phyloP scores from a whole-genome alignment of 2,797 vertebrate genomes.

The Xerus rutilus region DNA sequence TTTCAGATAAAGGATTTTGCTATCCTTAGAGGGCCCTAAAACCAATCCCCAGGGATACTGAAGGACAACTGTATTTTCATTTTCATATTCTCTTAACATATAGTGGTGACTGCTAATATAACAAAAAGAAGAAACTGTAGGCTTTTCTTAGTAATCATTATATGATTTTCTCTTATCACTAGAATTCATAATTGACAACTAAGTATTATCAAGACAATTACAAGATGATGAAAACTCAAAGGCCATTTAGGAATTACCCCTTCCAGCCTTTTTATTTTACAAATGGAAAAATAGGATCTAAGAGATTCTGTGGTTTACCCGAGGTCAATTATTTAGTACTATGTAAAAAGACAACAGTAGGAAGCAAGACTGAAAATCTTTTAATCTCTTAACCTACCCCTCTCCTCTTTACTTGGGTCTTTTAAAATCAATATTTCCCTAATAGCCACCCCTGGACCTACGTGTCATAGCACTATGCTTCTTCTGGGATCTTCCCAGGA shows the following conservation, averaged over 20 bases:
- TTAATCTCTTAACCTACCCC: background rate
- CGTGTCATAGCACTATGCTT: background rate
- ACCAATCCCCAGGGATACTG: background rate
- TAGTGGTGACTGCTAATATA: background rate
- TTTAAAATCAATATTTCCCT: background rate
- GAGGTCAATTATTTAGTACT: background rate
- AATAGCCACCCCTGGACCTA: background rate
- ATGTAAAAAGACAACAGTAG: background rate
- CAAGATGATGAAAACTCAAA: background rate
- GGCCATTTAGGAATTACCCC: background rate
- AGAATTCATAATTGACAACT: background rate
- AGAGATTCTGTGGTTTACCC: background rate
- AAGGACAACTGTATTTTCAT: background rate
- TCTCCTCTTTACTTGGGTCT: background rate
- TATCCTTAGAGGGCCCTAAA: background rate
- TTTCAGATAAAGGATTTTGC: background rate
- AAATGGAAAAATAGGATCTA: background rate
- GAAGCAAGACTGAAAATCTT: background rate
- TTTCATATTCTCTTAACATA: background rate
- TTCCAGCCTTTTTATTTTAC: background rate
- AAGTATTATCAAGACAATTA: background rate
- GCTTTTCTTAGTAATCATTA: background rate
- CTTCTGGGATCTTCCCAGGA: background rate
- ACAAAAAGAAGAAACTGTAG: background rate
- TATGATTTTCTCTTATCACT: background rate